Conservation (phyloP, 2,113 vertebrate genomes). For the Copsychus sechellarum region DNA sequence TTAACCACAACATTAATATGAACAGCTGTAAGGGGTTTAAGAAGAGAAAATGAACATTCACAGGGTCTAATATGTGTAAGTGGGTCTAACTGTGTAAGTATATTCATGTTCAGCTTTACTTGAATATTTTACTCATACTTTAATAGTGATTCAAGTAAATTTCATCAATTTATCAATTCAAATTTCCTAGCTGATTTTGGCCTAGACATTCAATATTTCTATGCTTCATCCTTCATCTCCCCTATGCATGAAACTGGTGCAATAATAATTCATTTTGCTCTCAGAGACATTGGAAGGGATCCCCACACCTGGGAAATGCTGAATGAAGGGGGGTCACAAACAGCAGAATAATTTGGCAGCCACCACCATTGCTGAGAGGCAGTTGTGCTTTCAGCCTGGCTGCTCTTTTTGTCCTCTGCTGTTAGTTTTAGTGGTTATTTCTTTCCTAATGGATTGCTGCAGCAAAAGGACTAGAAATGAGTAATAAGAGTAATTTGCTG, state of each 20-base stretch:
- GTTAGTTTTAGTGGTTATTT: slow-evolving; percentile 14
- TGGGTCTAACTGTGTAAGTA: background rate
- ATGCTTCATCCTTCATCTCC: background rate
- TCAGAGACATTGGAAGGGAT: background rate
- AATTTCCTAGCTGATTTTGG: background rate
- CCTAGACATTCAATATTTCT: background rate
- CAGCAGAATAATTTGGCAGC: background rate
- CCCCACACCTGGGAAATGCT: background rate
- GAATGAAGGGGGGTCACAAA: background rate
- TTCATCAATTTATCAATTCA: background rate
- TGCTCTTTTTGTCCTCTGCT: slow-evolving; percentile 9
- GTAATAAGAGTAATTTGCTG: slow-evolving; percentile 52
- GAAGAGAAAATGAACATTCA: background rate
- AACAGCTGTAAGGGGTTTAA: background rate
- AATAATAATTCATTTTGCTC: background rate
- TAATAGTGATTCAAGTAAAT: background rate
- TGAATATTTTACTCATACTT: background rate
- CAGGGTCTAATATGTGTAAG: background rate
- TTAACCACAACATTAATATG: background rate
- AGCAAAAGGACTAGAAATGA: slow-evolving; percentile 26
- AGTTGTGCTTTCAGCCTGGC: background rate
- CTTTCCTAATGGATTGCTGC: slow-evolving; percentile 17
- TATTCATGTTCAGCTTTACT: background rate
- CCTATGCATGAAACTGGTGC: background rate
- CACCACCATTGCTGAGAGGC: background rate